Base-by-base conservation (phyloP, 2,797 vertebrate species). In the Callimico goeldii region DNA sequence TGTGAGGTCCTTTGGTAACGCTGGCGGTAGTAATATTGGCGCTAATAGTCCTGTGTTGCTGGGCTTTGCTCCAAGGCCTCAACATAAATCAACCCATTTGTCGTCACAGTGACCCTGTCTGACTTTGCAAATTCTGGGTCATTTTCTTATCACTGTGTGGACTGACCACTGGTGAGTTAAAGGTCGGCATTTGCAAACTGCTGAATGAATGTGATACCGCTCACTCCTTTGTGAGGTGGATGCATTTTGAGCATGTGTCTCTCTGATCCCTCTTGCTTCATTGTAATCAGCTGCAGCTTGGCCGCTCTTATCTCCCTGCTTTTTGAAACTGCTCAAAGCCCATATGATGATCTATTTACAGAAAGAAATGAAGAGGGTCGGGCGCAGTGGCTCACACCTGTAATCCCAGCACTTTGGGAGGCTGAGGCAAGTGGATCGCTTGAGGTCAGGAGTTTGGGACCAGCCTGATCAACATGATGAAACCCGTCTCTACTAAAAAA, bases 301-400 rank as follows among this genome's bases (percentile, higher is more conserved):
- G 19, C 17, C 4, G 15, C 52, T 15, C 50, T 33, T 11, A 0
- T 24, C 48, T 41, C 41, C 11, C 2, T 20, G 36, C 57, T 17
- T 48, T 4, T 75, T 19, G 4, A 28, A 3, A 15, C 2, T 7
- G 5, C 28, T 67, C 36, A 20, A 72, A 85, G 24, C 20, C 55
- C 22, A 0, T 4, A 0, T 2, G 28, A 5, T 10, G 1, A 19
- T n/a, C 43, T 61, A 17, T 30, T 39, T 39, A 64, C 20, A 72
- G 81, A 50, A 57, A 75, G 33, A 94, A 58, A 57, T 2, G 8
- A 48, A 43, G 52, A 33, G 58, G 22, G 28, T 61, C 0, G 7
- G 33, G 15, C 3, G 15, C 7, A n/a, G 33, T 67, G 61, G 15
- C 15, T 67, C 61, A n/a, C 61, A 67, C 61, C 61, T 67, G 15